Conservation (phyloP, 2,888 invertebrate genomes). For the Byasa hedistus region DNA sequence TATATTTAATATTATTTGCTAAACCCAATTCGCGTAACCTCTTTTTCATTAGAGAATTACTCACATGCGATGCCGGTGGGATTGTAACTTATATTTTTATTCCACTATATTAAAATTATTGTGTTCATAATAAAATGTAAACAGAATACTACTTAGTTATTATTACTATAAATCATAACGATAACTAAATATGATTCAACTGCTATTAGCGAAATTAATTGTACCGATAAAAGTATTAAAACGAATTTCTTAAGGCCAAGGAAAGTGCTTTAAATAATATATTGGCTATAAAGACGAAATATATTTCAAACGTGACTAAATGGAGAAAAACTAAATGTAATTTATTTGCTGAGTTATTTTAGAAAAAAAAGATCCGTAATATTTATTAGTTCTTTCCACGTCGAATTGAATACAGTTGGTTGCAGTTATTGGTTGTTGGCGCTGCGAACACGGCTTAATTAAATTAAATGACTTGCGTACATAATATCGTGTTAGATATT, state of each 20-base stretch:
- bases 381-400: neutral
- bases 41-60: neutral
- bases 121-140: neutral
- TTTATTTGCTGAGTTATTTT: neutral
- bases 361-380: neutral
- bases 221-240: slow-evolving; percentile 3
- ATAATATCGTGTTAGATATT: too few relatives aligned
- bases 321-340: slow-evolving; percentile 10
- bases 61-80: neutral
- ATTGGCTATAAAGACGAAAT: slow-evolving; percentile 21
- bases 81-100: neutral
- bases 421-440: neutral
- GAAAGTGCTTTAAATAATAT: slow-evolving; percentile 21
- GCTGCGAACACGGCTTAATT: too few relatives aligned
- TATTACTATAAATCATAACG: neutral
- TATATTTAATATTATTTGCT: neutral
- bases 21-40: neutral
- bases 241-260: slow-evolving; percentile 9
- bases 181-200: neutral
- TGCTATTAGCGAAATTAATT: slow-evolving; percentile 8
- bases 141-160: too few relatives aligned
- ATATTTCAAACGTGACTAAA: slow-evolving; percentile 12
- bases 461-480: too few relatives aligned
- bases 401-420: neutral
- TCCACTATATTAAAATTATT: neutral